Evolutionary conservation across 2,113 vertebrate species (phyloP).

Genomic region (Cathartes aura): DNA sequence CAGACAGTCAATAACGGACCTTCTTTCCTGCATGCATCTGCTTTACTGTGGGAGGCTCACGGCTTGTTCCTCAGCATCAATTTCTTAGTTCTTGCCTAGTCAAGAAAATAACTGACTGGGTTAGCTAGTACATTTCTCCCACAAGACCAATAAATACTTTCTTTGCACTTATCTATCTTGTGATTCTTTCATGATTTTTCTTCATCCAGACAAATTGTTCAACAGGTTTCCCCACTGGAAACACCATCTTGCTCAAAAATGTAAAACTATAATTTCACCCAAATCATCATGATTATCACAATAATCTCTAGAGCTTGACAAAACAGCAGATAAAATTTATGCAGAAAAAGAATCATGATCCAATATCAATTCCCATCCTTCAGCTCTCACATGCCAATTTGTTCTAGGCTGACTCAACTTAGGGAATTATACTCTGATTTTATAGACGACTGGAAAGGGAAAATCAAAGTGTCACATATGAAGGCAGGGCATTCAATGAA

Average conservation of each 20-base stretch:
- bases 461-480: neutral
- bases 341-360: neutral
- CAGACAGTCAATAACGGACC: neutral
- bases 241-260: neutral
- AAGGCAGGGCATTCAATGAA: neutral
- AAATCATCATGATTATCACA: neutral
- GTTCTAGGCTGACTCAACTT: neutral
- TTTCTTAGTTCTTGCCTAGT: neutral
- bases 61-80: neutral
- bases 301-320: neutral
- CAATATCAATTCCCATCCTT: neutral
- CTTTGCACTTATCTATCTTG: neutral
- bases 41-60: neutral
- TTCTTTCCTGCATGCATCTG: neutral
- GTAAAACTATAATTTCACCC: neutral
- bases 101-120: neutral
- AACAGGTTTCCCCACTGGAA: neutral
- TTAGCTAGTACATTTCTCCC: neutral
- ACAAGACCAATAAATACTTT: neutral
- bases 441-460: neutral
- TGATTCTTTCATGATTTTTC: neutral
- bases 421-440: neutral
- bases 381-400: neutral
- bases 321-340: neutral
- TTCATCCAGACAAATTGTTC: neutral